phyloP scores from a whole-genome alignment of 1,140 invertebrate species.

The Lepidurus couesii region DNA sequence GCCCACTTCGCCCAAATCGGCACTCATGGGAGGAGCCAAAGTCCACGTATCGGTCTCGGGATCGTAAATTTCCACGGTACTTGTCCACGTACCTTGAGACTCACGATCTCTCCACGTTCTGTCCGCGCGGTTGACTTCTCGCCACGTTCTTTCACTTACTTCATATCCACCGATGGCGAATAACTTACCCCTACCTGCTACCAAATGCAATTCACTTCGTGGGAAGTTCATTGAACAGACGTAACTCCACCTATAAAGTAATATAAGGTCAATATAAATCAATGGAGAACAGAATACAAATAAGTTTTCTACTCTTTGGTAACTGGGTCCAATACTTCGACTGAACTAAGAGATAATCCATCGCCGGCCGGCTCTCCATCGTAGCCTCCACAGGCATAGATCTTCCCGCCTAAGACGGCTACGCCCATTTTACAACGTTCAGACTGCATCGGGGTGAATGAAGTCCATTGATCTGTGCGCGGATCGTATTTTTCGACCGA shows the following conservation, averaged over 20 bases:
- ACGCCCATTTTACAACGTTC: constrained; percentile 75
- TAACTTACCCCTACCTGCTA: constrained; percentile 77
- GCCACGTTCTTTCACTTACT: constrained; percentile 54
- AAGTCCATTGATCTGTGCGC: constrained; percentile 63
- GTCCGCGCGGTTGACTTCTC: constrained; percentile 56
- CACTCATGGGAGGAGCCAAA: constrained; percentile 68
- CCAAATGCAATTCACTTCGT: constrained; percentile 73
- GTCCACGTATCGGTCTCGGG: constrained; percentile 65
- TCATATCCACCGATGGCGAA: constrained; percentile 80
- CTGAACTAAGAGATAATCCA: constrained; percentile 60
- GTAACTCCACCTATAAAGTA: constrained; percentile 60
- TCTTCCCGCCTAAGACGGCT: constrained; percentile 71
- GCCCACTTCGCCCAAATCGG: constrained; percentile 82
- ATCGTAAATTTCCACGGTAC: constrained; percentile 72
- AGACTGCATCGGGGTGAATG: constrained; percentile 71
- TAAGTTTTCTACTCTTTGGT: constrained; percentile 53
- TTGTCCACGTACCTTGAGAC: constrained; percentile 57
- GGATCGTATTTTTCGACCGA: constrained; percentile 78
- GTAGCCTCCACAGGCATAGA: constrained; percentile 72
- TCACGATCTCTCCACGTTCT: too few species aligned
- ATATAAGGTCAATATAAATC: background rate
- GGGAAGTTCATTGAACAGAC: constrained; percentile 78
- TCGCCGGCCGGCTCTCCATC: too few species aligned
- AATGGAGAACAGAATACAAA: background rate
- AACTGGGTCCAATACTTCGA: constrained; percentile 73